These are phyloP conservation scores for Orussus abietinus DNA, from an alignment of 1,140 invertebrate genomes.

Conservation along the genomic window DNA sequence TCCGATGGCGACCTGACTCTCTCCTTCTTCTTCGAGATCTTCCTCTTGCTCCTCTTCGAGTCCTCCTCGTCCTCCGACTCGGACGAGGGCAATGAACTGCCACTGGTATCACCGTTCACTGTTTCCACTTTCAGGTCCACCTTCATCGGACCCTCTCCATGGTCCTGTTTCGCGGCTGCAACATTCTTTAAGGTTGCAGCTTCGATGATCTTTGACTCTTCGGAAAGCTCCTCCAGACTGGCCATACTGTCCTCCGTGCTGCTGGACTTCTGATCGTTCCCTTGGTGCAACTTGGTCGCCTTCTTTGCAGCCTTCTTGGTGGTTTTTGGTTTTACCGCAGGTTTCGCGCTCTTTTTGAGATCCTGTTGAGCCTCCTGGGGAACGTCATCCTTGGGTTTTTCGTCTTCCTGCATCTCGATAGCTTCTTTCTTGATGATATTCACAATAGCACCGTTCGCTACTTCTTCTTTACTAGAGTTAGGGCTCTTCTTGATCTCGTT, in stretches of 20 bases:
- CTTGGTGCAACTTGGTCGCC: slow-evolving; percentile 29
- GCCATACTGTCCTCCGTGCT: slow-evolving; percentile 39
- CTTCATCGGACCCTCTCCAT: slow-evolving; percentile 27
- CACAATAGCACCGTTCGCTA: slow-evolving; percentile 24
- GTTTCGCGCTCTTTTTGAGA: slow-evolving; percentile 34
- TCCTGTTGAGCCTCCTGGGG: slow-evolving; percentile 15
- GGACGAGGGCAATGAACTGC: slow-evolving; percentile 21
- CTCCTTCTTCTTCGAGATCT: slow-evolving; percentile 26
- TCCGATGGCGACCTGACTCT: slow-evolving; percentile 34
- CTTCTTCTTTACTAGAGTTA: slow-evolving; percentile 31
- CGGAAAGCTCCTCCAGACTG: slow-evolving; percentile 32
- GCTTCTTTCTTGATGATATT: slow-evolving; percentile 40
- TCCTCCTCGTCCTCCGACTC: slow-evolving; percentile 40
- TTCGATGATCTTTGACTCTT: slow-evolving; percentile 31
- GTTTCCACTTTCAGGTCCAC: slow-evolving; percentile 41
- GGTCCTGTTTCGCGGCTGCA: slow-evolving; percentile 24
- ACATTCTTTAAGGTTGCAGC: slow-evolving; percentile 19
- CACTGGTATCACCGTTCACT: slow-evolving; percentile 28
- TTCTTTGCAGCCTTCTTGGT: slow-evolving; percentile 36
- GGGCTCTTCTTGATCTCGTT: slow-evolving; percentile 32
- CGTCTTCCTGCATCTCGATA: slow-evolving; percentile 37
- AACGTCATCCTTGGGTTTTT: slow-evolving; percentile 35
- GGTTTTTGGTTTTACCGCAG: slow-evolving; percentile 28
- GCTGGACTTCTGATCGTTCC: slow-evolving; percentile 26
- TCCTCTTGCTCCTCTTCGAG: slow-evolving; percentile 27